Evolutionary conservation across 2,888 invertebrate species (phyloP).

Genomic region (Pheosia tremula): DNA sequence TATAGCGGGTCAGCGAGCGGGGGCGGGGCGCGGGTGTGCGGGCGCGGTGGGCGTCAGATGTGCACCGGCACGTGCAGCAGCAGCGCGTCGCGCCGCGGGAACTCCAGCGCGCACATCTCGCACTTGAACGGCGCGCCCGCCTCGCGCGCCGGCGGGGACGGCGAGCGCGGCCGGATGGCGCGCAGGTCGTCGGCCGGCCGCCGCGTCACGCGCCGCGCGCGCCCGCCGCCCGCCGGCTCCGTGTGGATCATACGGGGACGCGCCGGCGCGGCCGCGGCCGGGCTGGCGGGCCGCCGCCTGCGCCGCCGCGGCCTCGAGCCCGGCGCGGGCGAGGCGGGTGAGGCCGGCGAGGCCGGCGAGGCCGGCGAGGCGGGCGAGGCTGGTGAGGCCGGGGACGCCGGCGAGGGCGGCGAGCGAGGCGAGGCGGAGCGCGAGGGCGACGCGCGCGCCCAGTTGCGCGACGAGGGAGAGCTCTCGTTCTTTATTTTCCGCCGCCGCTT

Average conservation of each 20-base stretch:
- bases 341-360: constrained; percentile 66
- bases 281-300: constrained; percentile 21
- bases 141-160: constrained; percentile 39
- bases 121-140: constrained; percentile 88
- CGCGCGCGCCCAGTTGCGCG: constrained; percentile 43
- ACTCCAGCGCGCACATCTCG: constrained; percentile 92
- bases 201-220: constrained; percentile 48
- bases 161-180: constrained; percentile 54
- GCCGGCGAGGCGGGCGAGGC: constrained; percentile 63
- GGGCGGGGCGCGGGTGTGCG: constrained; percentile 11
- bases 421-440: constrained; percentile 58
- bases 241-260: constrained; percentile 88
- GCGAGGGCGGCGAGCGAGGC: constrained; percentile 26
- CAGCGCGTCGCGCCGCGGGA: constrained; percentile 89
- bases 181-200: constrained; percentile 75
- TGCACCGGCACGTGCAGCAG: constrained; percentile 92
- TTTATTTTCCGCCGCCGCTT: constrained; percentile 91
- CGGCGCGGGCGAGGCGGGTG: constrained; percentile 44
- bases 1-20: background rate
- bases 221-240: constrained; percentile 65
- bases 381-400: constrained; percentile 77
- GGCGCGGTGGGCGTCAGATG: constrained; percentile 83
- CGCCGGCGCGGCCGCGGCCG: constrained; percentile 46
- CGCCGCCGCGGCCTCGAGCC: constrained; percentile 70
- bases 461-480: constrained; percentile 47